A percentile compares a stretch with the other conserved stretches of the same genome.
These are phyloP conservation scores for Sipha maydis DNA, from an alignment of 2,888 invertebrate genomes.

Conservation along the genomic window DNA sequence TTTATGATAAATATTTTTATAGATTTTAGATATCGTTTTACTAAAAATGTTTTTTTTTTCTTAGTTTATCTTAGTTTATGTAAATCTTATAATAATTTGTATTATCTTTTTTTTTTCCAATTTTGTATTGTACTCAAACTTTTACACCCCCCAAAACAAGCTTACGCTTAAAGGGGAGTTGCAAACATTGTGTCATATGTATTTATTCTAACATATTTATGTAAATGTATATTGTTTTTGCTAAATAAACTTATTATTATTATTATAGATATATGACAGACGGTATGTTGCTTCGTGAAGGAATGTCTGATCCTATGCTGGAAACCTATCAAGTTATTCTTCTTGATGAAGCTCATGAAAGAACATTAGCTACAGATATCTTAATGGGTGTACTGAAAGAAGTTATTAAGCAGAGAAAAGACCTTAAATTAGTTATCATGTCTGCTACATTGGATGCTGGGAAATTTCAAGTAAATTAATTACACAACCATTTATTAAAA, in stretches of 20 bases:
- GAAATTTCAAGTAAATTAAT: constrained; percentile 80
- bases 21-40: no score
- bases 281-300: constrained; percentile 99
- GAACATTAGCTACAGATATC: constrained; percentile 97
- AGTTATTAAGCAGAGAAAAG: constrained; percentile 90
- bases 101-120: no score
- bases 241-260: no score
- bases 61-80: no score
- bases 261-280: constrained; percentile 92
- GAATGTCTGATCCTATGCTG: constrained; percentile 98
- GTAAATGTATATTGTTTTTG: no score
- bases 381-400: constrained; percentile 99
- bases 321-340: constrained; percentile 95
- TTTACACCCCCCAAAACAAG: no score
- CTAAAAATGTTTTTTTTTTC: no score
- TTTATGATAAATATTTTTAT: constrained; percentile 64
- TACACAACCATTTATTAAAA: neutral
- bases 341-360: constrained; percentile 98
- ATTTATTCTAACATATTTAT: no score
- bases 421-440: constrained; percentile 98
- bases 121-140: no score
- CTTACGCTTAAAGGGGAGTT: no score
- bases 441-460: constrained; percentile 99
- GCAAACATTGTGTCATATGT: no score
- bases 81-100: no score